Percentiles rank a stretch among this genome's conserved stretches.
phyloP scores from a whole-genome alignment of 2,113 vertebrate species.

The Cyanocitta stelleri region DNA sequence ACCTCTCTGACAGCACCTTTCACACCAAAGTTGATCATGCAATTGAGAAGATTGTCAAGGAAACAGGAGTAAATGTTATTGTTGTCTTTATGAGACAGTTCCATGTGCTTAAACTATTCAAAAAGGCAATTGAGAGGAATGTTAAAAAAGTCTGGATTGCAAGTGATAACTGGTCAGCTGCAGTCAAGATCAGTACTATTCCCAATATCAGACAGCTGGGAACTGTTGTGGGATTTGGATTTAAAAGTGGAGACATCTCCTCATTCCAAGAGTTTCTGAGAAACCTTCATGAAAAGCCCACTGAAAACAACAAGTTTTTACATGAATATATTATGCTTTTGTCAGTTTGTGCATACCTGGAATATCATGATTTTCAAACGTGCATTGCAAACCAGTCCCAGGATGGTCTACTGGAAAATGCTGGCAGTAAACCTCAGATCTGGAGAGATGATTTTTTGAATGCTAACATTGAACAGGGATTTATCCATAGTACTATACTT shows the following conservation, averaged over 20 bases:
- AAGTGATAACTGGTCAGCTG: conserved; percentile 85
- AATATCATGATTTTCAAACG: conserved; percentile 62
- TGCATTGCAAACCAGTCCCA: conserved; percentile 69
- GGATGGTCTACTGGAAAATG: background rate
- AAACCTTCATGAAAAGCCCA: conserved; percentile 49
- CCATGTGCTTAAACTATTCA: conserved; percentile 76
- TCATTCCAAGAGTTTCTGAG: conserved; percentile 76
- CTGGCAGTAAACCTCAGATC: background rate
- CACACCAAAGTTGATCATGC: conserved; percentile 57
- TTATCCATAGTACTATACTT: conserved; percentile 76
- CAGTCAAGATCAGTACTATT: conserved; percentile 64
- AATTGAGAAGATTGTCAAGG: conserved; percentile 70
- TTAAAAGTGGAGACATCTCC: conserved; percentile 75
- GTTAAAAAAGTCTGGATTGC: conserved; percentile 85
- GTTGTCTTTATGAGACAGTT: conserved; percentile 80
- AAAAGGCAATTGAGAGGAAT: conserved; percentile 62
- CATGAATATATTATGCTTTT: conserved; percentile 64
- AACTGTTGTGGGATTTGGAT: conserved; percentile 83
- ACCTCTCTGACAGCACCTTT: conserved; percentile 67
- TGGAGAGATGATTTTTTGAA: conserved; percentile 67
- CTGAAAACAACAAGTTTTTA: conserved; percentile 70
- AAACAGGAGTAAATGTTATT: conserved; percentile 79
- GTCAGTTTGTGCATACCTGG: conserved; percentile 44
- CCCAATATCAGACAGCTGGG: conserved; percentile 74
- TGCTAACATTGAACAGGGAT: conserved; percentile 57